Conservation (phyloP, 2,113 vertebrate genomes). For the Brienomyrus brachyistius region DNA sequence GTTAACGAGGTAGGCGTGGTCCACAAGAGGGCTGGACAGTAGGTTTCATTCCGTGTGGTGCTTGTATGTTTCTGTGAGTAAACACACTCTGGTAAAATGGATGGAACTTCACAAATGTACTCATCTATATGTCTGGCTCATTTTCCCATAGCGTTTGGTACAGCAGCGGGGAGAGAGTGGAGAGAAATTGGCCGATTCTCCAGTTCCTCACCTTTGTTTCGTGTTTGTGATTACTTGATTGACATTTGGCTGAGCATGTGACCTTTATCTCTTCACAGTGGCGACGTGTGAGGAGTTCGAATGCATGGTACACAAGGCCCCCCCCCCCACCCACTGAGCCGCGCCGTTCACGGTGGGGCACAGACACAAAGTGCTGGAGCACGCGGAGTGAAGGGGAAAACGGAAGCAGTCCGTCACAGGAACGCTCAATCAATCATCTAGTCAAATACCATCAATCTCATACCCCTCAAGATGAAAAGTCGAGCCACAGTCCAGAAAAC, state of each 20-base stretch:
- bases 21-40: too few species aligned
- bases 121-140: not conserved
- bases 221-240: conserved; percentile 5
- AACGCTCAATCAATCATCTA: not conserved
- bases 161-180: not conserved
- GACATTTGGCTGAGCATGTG: not conserved
- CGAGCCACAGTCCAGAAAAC: not conserved
- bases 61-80: not conserved
- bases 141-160: not conserved
- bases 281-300: not conserved
- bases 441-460: not conserved
- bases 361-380: not conserved
- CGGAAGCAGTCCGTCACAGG: not conserved
- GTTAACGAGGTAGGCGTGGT: too few species aligned
- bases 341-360: not conserved
- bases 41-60: not conserved
- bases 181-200: not conserved
- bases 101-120: not conserved
- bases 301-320: not conserved
- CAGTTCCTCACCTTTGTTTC: not conserved
- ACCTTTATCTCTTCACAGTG: not conserved
- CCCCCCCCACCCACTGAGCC: too few species aligned
- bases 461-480: not conserved
- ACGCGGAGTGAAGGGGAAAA: not conserved
- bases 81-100: not conserved